Evolutionary conservation across 1,140 invertebrate genomes (phyloP).

Genomic region (Periplaneta americana): DNA sequence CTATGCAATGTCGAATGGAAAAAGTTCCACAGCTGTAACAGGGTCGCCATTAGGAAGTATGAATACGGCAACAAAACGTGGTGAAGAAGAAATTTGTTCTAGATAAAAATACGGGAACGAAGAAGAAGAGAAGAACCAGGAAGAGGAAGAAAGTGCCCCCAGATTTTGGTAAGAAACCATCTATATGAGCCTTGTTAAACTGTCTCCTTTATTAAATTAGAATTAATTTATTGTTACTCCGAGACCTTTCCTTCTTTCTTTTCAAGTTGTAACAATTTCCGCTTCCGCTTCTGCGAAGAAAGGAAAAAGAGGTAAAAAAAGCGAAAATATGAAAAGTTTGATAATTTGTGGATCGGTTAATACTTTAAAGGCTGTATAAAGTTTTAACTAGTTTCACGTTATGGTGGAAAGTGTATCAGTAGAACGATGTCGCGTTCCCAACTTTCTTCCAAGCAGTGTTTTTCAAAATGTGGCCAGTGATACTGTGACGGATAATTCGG

Average conservation of each 20-base stretch:
- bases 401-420: neutral
- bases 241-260: neutral
- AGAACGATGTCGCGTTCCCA: neutral
- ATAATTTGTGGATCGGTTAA: neutral
- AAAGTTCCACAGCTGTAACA: neutral
- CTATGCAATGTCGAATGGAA: neutral
- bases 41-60: neutral
- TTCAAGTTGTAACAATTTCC: neutral
- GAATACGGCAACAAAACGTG: neutral
- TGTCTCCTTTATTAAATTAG: neutral
- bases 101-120: neutral
- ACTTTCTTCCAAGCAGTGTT: neutral
- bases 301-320: neutral
- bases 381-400: neutral
- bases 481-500: too few species aligned
- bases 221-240: too few species aligned
- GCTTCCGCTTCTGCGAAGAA: neutral
- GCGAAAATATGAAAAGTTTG: neutral
- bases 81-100: neutral
- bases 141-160: too few species aligned
- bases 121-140: too few species aligned
- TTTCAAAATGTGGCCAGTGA: too few species aligned
- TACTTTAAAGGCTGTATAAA: neutral
- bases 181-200: neutral
- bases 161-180: too few species aligned